phyloP scores from a whole-genome alignment of 2,797 vertebrate species.

The Pogoniulus pusillus region DNA sequence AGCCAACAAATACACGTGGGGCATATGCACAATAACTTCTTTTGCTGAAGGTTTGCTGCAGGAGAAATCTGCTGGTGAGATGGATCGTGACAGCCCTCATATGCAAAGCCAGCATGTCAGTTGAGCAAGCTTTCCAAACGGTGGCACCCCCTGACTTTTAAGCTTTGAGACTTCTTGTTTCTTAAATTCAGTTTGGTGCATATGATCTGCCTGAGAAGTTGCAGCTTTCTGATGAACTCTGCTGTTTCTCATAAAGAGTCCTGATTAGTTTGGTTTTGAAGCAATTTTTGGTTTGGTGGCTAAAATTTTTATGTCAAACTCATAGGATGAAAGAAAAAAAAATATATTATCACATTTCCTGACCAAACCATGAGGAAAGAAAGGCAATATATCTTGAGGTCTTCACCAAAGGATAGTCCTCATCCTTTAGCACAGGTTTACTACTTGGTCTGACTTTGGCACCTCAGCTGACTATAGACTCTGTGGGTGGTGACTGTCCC shows the following conservation, averaged over 20 bases:
- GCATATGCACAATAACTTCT: background rate
- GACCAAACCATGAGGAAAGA: background rate
- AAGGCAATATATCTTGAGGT: background rate
- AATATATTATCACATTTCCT: background rate
- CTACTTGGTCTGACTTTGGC: background rate
- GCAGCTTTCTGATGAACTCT: background rate
- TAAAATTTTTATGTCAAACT: background rate
- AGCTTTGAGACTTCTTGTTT: background rate
- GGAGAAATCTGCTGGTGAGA: no score
- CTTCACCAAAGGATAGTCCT: background rate
- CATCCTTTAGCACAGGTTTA: background rate
- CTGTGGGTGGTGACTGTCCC: background rate
- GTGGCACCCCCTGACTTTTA: background rate
- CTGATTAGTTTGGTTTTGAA: background rate
- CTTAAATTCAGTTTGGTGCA: background rate
- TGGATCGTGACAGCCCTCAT: no score
- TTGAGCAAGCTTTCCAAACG: background rate
- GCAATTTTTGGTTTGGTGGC: background rate
- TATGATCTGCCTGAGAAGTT: background rate
- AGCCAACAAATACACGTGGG: background rate
- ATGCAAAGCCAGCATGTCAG: background rate
- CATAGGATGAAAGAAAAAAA: background rate
- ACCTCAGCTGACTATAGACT: background rate
- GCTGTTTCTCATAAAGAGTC: background rate
- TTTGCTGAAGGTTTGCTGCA: no score